These are phyloP conservation scores for Montipora cactus DNA, from an alignment of 64 coral and sea anemone genomes.

Conservation along the genomic window DNA sequence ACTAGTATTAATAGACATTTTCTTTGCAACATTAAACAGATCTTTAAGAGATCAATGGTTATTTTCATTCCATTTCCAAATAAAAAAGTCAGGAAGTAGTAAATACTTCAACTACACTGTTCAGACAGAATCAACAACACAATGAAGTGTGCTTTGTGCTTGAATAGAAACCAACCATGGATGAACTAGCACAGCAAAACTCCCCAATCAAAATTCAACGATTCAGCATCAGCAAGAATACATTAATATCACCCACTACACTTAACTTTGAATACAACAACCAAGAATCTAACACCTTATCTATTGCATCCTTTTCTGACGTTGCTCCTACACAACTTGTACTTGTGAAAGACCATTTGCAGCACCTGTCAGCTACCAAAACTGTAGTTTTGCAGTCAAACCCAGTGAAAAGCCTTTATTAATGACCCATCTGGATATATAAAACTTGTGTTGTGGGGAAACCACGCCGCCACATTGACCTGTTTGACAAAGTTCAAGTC, in stretches of 20 bases:
- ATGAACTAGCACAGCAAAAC: conserved; percentile 29
- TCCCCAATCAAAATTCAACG: conserved; percentile 24
- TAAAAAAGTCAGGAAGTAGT: conserved; percentile 19
- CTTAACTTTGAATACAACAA: conserved; percentile 18
- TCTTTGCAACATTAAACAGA: conserved; percentile 7
- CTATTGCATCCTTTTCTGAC: conserved; percentile 26
- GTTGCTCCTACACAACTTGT: conserved; percentile 48
- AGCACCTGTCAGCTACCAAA: conserved; percentile 35
- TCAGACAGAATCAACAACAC: conserved; percentile 4
- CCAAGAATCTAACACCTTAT: conserved; percentile 29
- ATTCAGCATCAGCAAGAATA: conserved; percentile 49
- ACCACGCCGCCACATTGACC: conserved; percentile 25
- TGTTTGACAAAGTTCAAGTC: conserved; percentile 55
- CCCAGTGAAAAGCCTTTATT: conserved; percentile 45
- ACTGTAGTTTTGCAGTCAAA: conserved; percentile 27
- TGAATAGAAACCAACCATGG: conserved; percentile 26
- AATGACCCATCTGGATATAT: conserved; percentile 58
- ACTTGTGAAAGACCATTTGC: conserved; percentile 30
- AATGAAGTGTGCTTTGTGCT: conserved; percentile 21
- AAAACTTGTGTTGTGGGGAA: conserved; percentile 52
- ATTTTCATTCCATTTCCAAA: conserved; percentile 19
- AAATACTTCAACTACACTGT: conserved; percentile 35
- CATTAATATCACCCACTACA: conserved; percentile 15
- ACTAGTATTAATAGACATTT: not conserved
- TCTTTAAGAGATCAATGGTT: conserved; percentile 29